A percentile compares a stretch with the other conserved stretches of the same genome.
Conservation (phyloP, 1,140 invertebrate genomes). For the Aphelinus atriplicis region DNA sequence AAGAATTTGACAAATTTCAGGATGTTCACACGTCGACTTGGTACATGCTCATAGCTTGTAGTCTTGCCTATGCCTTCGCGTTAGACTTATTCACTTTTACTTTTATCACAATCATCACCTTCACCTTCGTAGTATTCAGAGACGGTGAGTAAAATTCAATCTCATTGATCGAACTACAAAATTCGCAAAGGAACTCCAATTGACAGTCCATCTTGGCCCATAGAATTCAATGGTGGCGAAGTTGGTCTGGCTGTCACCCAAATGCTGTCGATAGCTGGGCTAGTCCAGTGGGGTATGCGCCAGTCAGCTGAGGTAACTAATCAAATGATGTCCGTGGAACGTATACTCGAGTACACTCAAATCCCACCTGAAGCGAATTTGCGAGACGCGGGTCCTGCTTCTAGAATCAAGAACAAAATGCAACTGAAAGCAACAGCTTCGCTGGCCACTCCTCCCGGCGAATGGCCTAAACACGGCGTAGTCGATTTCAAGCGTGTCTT, state of each 20-base stretch:
- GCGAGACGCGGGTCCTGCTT: neutral
- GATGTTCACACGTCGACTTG: conserved; percentile 72
- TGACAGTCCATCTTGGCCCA: too few species aligned
- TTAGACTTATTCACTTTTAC: conserved; percentile 77
- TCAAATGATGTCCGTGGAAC: conserved; percentile 21
- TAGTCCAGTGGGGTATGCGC: conserved; percentile 15
- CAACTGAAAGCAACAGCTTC: neutral
- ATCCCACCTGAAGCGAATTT: conserved; percentile 6
- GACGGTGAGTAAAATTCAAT: conserved; percentile 12
- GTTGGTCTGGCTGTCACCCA: conserved; percentile 30
- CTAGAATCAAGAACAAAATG: neutral
- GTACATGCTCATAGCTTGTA: conserved; percentile 74
- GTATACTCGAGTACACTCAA: conserved; percentile 17
- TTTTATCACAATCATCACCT: conserved; percentile 69
- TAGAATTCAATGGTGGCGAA: conserved; percentile 16
- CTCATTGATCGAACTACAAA: too few species aligned
- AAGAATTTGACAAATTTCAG: conserved; percentile 77
- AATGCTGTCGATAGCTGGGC: neutral
- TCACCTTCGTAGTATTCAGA: conserved; percentile 66
- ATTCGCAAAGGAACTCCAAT: too few species aligned
- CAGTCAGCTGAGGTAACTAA: conserved; percentile 22
- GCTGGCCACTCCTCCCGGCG: neutral
- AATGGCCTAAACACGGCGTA: conserved; percentile 8
- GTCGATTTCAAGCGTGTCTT: conserved; percentile 20
- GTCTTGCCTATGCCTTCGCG: conserved; percentile 73